phyloP scores from a whole-genome alignment of 53 echinoderm and acorn worm species.

The Paracentrotus lividus region DNA sequence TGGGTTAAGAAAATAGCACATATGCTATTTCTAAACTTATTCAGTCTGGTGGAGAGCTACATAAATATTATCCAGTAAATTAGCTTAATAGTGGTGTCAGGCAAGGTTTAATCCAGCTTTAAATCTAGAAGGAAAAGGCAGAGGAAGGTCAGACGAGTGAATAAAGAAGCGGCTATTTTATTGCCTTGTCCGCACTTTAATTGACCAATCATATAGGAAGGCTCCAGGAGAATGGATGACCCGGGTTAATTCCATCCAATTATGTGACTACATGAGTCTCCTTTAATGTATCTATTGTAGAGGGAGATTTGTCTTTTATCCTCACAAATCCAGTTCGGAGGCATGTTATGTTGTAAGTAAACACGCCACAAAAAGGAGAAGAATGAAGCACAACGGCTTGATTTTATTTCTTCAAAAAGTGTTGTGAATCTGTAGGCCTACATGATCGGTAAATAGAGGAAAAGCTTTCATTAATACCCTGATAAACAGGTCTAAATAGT shows the following conservation, averaged over 20 bases:
- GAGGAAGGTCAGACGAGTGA: neutral
- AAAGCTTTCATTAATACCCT: neutral
- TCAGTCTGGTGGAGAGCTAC: too few species aligned
- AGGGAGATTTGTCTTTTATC: constrained; percentile 25
- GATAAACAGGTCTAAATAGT: neutral
- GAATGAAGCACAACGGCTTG: neutral
- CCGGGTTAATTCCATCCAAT: neutral
- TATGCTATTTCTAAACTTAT: too few species aligned
- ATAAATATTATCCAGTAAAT: constrained; percentile 34
- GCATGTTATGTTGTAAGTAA: neutral
- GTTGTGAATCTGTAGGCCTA: too few species aligned
- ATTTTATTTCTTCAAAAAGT: neutral
- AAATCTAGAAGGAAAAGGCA: constrained; percentile 16
- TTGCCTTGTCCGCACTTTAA: constrained; percentile 9
- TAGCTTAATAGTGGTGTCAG: constrained; percentile 2
- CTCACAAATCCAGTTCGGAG: neutral
- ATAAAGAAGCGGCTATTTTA: neutral
- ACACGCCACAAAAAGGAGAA: neutral
- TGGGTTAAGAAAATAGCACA: too few species aligned
- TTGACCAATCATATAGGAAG: neutral
- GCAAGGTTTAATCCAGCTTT: neutral
- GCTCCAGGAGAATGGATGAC: neutral
- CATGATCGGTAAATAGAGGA: neutral
- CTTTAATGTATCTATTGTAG: neutral
- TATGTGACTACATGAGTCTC: neutral